phyloP scores from a whole-genome alignment of 2,888 invertebrate genomes.

The Alitta virens region DNA sequence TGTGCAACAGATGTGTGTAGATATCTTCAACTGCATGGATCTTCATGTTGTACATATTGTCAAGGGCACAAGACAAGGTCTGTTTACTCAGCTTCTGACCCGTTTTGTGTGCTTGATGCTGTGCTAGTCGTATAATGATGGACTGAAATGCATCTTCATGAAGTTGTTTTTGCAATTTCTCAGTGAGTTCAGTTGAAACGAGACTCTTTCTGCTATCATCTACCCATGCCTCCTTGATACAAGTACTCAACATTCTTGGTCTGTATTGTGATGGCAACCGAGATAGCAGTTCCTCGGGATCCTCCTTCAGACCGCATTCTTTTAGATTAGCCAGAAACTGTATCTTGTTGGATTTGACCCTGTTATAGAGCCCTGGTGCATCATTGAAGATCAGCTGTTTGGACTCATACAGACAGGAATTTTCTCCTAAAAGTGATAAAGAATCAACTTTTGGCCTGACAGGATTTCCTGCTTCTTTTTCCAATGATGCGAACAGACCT shows the following conservation, averaged over 20 bases:
- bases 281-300: slow-evolving; percentile 20
- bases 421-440: slow-evolving; percentile 25
- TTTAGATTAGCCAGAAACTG: slow-evolving; percentile 25
- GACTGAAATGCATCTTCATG: slow-evolving; percentile 18
- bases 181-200: slow-evolving; percentile 19
- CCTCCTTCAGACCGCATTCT: slow-evolving; percentile 22
- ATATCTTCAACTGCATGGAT: slow-evolving; percentile 20
- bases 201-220: slow-evolving; percentile 9
- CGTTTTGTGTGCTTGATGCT: slow-evolving; percentile 19
- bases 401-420: slow-evolving; percentile 17
- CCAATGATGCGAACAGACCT: slow-evolving; percentile 21
- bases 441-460: not conserved
- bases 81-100: slow-evolving; percentile 20
- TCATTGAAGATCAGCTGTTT: slow-evolving; percentile 26
- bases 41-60: slow-evolving; percentile 23
- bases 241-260: slow-evolving; percentile 29
- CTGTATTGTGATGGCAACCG: slow-evolving; percentile 24
- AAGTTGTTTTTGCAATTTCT: slow-evolving; percentile 12
- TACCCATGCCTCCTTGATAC: slow-evolving; percentile 29
- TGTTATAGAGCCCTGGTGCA: slow-evolving; percentile 26
- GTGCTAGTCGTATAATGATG: slow-evolving; percentile 21
- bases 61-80: slow-evolving; percentile 13
- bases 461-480: too few relatives aligned
- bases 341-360: slow-evolving; percentile 18
- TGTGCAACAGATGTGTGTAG: slow-evolving; percentile 20